Conservation (phyloP, 92 coral and sea anemone species). For the Palythoa caribaeorum region DNA sequence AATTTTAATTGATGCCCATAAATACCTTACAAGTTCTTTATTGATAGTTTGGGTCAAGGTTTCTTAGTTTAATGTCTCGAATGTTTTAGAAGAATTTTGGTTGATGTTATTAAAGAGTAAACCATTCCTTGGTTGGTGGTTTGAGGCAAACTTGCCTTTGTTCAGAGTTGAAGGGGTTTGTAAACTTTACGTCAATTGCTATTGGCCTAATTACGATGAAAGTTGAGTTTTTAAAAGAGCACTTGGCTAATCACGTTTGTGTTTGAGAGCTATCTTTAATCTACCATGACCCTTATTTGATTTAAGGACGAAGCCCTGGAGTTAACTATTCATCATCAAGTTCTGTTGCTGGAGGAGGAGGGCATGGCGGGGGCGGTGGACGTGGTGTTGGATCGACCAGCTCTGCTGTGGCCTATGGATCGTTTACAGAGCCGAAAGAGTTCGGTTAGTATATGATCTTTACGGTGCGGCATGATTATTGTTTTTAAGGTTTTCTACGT, state of each 20-base stretch:
- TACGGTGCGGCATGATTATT: too few species aligned
- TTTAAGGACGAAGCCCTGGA: slow-evolving; percentile 39
- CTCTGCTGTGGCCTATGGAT: slow-evolving; percentile 73
- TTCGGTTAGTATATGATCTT: slow-evolving; percentile 57
- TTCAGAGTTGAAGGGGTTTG: background rate
- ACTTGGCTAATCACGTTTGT: background rate
- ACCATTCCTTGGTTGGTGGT: too few species aligned
- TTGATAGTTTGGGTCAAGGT: too few species aligned
- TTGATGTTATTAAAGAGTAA: too few species aligned
- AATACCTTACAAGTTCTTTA: too few species aligned
- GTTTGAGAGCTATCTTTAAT: background rate
- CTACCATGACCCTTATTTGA: background rate
- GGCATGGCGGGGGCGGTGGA: slow-evolving; percentile 79
- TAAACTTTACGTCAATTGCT: background rate
- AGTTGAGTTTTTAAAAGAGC: background rate
- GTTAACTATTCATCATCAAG: slow-evolving; percentile 10
- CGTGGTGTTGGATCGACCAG: slow-evolving; percentile 59
- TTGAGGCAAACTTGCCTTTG: too few species aligned
- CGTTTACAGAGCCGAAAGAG: slow-evolving; percentile 60
- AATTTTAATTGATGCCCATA: too few species aligned
- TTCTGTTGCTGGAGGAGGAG: slow-evolving; percentile 76
- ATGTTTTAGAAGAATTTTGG: too few species aligned
- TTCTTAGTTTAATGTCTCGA: too few species aligned
- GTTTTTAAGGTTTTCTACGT: too few species aligned
- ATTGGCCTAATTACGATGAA: background rate